Percentiles rank a stretch among this genome's conserved stretches.
These are phyloP conservation scores for Papilio gigon DNA, from an alignment of 2,888 invertebrate species.

Conservation along the genomic window DNA sequence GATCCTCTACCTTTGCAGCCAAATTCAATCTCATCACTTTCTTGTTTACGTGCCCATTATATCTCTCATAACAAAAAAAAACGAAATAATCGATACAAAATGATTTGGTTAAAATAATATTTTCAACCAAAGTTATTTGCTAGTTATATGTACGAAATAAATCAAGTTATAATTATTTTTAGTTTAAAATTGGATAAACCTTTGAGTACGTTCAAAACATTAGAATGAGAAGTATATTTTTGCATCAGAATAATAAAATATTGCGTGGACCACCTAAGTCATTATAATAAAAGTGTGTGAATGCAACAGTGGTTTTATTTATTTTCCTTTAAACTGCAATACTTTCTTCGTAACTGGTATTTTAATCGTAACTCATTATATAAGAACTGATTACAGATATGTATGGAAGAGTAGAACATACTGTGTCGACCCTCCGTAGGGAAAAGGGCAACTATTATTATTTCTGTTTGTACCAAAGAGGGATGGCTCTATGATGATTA, in stretches of 20 bases:
- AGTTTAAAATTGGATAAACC: conserved; percentile 39
- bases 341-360: not conserved
- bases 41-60: not conserved
- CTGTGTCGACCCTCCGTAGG: too few species aligned
- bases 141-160: conserved; percentile 39
- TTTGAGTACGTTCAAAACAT: conserved; percentile 39
- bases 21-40: not conserved
- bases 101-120: conserved; percentile 47
- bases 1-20: not conserved
- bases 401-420: too few species aligned
- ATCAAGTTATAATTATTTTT: conserved; percentile 15
- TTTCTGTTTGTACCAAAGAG: too few species aligned
- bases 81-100: conserved; percentile 23
- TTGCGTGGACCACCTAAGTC: conserved; percentile 64
- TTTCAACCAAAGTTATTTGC: conserved; percentile 68
- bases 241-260: conserved; percentile 23
- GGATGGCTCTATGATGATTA: too few species aligned
- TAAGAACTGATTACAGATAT: too few species aligned
- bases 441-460: too few species aligned
- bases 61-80: not conserved
- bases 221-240: conserved; percentile 23
- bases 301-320: conserved; percentile 35
- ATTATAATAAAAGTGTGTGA: conserved; percentile 49
- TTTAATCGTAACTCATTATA: too few species aligned
- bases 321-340: not conserved